These are phyloP conservation scores for Esox masquinongy DNA, from an alignment of 2,797 vertebrate species.

Conservation along the genomic window DNA sequence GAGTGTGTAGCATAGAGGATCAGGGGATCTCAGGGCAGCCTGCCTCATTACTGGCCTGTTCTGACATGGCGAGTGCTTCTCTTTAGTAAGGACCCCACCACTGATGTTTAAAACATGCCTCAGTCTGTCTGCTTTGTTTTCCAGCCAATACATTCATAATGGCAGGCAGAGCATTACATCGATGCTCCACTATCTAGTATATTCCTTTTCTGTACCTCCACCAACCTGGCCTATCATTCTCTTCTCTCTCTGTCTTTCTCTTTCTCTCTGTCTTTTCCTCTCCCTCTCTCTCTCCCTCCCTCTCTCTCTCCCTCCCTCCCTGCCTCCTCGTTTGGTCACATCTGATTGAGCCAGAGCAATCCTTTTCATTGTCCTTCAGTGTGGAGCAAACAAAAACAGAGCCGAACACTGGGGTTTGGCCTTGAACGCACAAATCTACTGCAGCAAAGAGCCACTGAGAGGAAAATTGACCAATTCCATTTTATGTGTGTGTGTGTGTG, in stretches of 20 bases:
- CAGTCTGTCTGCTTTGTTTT: constrained; percentile 59
- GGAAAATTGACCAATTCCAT: constrained; percentile 52
- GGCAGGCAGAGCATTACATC: constrained; percentile 42
- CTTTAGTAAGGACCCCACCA: constrained; percentile 49
- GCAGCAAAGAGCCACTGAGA: constrained; percentile 41
- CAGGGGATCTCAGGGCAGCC: constrained; percentile 70
- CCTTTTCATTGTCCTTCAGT: constrained; percentile 65
- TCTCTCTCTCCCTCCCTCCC: constrained; percentile 25
- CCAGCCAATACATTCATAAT: constrained; percentile 65
- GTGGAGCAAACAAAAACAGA: constrained; percentile 60
- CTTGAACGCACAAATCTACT: constrained; percentile 18
- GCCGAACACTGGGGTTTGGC: constrained; percentile 29
- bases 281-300: constrained; percentile 32
- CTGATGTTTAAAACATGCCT: constrained; percentile 69
- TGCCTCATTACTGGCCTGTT: constrained; percentile 65
- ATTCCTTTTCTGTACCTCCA: constrained; percentile 12
- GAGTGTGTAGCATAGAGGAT: constrained; percentile 41
- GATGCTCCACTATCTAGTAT: constrained; percentile 40
- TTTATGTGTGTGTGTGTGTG: constrained; percentile 18
- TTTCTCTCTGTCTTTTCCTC: constrained; percentile 6
- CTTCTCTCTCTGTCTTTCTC: not conserved
- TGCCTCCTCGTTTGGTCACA: constrained; percentile 46
- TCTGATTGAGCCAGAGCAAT: constrained; percentile 69
- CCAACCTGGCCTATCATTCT: not conserved
- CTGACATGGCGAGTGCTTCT: constrained; percentile 57